These are phyloP conservation scores for Heliocidaris erythrogramma DNA, from an alignment of 35 echinoderm and acorn worm species.

Conservation along the genomic window DNA sequence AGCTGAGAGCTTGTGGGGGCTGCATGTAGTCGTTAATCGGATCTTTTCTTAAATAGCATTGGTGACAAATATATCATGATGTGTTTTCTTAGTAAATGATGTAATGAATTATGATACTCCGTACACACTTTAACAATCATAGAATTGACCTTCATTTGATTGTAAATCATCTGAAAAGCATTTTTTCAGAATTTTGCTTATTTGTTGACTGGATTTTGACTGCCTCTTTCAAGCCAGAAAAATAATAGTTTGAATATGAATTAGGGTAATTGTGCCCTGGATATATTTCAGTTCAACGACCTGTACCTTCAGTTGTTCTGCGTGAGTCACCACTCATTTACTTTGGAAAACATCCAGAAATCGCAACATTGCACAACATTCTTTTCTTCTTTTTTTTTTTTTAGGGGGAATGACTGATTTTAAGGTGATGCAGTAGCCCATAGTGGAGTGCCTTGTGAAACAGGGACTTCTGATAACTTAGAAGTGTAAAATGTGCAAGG, in stretches of 20 bases:
- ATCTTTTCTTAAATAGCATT: too few relatives aligned
- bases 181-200: not conserved
- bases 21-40: not conserved
- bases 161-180: not conserved
- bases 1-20: not conserved
- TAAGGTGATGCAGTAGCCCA: not conserved
- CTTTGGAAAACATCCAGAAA: not conserved
- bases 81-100: too few relatives aligned
- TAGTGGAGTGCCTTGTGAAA: not conserved
- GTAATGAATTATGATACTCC: not conserved
- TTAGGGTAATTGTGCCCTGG: not conserved
- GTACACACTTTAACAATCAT: not conserved
- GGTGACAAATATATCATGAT: too few relatives aligned
- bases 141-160: not conserved
- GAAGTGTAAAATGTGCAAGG: not conserved
- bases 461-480: not conserved
- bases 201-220: not conserved
- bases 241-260: not conserved
- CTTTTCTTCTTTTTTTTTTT: not conserved
- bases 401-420: not conserved
- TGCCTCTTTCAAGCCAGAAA: not conserved
- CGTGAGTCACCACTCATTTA: not conserved
- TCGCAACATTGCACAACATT: not conserved
- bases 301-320: not conserved
- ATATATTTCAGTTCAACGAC: not conserved